Conservation (phyloP, 1,140 invertebrate species). For the Parapsyche elsis region DNA sequence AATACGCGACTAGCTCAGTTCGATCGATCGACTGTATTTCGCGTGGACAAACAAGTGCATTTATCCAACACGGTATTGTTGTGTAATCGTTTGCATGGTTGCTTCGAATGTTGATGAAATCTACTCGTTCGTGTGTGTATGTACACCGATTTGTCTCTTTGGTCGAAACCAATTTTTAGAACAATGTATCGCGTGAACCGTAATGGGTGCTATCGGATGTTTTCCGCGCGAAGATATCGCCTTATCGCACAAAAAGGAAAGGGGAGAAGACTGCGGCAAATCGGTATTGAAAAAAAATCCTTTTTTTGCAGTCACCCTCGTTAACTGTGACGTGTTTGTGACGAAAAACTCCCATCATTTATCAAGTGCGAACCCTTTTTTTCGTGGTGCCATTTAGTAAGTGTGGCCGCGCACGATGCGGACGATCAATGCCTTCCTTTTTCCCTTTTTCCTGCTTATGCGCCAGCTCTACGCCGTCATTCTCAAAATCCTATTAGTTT, state of each 20-base stretch:
- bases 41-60: no score
- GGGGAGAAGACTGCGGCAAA: conserved; percentile 5
- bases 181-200: no score
- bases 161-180: no score
- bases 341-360: conserved; percentile 28
- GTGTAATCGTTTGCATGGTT: no score
- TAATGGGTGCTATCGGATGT: no score
- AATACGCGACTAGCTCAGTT: no score
- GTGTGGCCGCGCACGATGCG: conserved; percentile 8
- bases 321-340: conserved; percentile 26
- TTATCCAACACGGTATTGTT: no score
- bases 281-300: conserved; percentile 22
- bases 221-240: neutral
- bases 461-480: neutral
- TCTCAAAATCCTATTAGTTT: conserved; percentile 26
- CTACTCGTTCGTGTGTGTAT: no score
- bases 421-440: conserved; percentile 22
- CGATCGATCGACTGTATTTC: no score
- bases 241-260: neutral
- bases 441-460: conserved; percentile 1
- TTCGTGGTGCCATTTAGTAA: conserved; percentile 33
- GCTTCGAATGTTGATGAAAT: no score
- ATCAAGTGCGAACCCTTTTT: conserved; percentile 38
- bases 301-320: conserved; percentile 28
- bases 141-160: no score